These are phyloP conservation scores for Hirundichthys speculiger DNA, from an alignment of 2,113 vertebrate genomes.

Conservation along the genomic window DNA sequence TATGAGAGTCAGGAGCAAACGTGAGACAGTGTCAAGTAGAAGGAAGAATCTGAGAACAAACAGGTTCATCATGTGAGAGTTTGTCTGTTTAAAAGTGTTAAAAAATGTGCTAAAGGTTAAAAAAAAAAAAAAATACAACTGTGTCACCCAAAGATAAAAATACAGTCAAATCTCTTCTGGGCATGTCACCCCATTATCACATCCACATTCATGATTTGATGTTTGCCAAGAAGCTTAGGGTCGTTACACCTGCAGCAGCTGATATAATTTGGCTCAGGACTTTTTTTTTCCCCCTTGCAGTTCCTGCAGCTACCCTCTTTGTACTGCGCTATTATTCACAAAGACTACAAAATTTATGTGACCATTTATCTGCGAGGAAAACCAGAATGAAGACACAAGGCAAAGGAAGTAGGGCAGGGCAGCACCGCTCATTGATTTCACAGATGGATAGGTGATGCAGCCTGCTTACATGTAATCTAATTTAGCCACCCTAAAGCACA, in stretches of 20 bases:
- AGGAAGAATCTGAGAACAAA: not conserved
- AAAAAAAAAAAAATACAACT: not conserved
- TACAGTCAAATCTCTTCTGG: constrained; percentile 12
- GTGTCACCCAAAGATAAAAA: constrained; percentile 7
- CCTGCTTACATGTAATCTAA: constrained; percentile 54
- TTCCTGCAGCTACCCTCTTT: constrained; percentile 23
- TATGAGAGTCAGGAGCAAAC: not conserved
- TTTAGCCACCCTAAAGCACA: constrained; percentile 56
- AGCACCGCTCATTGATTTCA: constrained; percentile 49
- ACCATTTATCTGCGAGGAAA: constrained; percentile 56
- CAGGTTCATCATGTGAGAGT: not conserved
- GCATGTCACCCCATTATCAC: constrained; percentile 40
- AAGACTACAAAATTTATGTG: constrained; percentile 59
- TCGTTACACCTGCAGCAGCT: constrained; percentile 52
- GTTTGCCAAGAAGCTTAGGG: constrained; percentile 20
- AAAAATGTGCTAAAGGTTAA: not conserved
- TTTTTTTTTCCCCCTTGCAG: constrained; percentile 32
- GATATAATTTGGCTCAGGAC: constrained; percentile 50
- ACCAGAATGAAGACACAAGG: constrained; percentile 31
- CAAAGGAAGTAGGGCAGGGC: constrained; percentile 30
- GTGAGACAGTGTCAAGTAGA: not conserved
- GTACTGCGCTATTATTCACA: constrained; percentile 48
- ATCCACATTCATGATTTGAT: constrained; percentile 29
- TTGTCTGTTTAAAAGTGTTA: not conserved
- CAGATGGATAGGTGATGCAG: constrained; percentile 54